Conservation (phyloP, 2,888 invertebrate genomes). For the Lasioglossum figueresi region DNA sequence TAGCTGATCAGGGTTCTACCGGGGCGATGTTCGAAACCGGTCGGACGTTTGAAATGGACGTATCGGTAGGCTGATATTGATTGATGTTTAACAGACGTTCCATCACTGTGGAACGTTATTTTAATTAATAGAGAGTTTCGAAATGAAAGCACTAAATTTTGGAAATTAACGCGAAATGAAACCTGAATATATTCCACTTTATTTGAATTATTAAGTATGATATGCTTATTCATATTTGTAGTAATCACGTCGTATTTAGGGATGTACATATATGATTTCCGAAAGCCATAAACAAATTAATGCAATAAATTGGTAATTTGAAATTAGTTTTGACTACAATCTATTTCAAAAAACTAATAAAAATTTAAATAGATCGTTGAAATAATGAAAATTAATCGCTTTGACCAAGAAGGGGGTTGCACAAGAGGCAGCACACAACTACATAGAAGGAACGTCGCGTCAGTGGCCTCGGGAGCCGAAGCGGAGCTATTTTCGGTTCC, state of each 20-base stretch:
- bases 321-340: too few relatives aligned
- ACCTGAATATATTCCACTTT: background rate
- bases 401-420: background rate
- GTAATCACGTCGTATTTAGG: background rate
- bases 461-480: background rate
- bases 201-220: background rate
- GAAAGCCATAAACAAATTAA: background rate
- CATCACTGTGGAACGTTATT: background rate
- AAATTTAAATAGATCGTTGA: background rate
- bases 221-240: background rate
- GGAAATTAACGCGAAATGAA: background rate
- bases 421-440: background rate
- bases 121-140: background rate
- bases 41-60: background rate
- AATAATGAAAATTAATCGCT: background rate
- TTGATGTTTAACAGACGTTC: background rate
- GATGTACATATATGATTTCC: background rate
- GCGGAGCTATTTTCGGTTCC: background rate
- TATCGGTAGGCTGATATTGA: constrained; percentile 10
- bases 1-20: background rate
- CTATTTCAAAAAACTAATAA: too few relatives aligned
- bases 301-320: background rate
- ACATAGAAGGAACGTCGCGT: background rate
- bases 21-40: background rate
- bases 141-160: background rate